Evolutionary conservation across 2,797 vertebrate species (phyloP).

Genomic region (Cottoperca gobio): DNA sequence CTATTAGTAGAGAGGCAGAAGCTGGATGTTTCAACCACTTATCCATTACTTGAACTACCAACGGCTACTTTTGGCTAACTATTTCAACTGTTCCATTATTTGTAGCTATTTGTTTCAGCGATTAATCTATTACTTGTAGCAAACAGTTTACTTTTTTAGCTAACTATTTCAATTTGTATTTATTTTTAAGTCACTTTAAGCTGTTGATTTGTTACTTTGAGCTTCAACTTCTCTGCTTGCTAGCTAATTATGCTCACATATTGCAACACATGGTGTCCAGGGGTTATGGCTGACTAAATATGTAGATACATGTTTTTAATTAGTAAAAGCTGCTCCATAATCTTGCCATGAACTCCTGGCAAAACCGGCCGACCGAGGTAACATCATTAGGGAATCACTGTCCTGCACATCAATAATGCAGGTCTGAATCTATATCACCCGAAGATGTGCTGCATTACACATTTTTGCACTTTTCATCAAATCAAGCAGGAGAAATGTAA

Average conservation of each 20-base stretch:
- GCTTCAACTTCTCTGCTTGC: no score
- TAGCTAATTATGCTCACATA: no score
- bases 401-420: conserved; percentile 4
- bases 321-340: not conserved
- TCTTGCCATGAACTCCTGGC: not conserved
- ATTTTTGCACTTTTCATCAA: not conserved
- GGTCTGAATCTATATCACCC: not conserved
- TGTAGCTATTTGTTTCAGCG: no score
- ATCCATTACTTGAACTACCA: no score
- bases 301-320: not conserved
- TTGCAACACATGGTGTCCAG: not conserved
- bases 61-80: no score
- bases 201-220: no score
- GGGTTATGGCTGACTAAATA: not conserved
- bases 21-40: not conserved
- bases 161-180: no score
- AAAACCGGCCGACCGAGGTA: not conserved
- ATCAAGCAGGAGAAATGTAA: not conserved
- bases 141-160: no score
- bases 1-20: not conserved
- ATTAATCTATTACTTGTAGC: not conserved
- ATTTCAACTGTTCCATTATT: no score
- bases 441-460: not conserved
- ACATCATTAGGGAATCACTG: not conserved
- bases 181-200: no score